These are phyloP conservation scores for Aplochiton taeniatus DNA, from an alignment of 2,797 vertebrate species.

Conservation along the genomic window DNA sequence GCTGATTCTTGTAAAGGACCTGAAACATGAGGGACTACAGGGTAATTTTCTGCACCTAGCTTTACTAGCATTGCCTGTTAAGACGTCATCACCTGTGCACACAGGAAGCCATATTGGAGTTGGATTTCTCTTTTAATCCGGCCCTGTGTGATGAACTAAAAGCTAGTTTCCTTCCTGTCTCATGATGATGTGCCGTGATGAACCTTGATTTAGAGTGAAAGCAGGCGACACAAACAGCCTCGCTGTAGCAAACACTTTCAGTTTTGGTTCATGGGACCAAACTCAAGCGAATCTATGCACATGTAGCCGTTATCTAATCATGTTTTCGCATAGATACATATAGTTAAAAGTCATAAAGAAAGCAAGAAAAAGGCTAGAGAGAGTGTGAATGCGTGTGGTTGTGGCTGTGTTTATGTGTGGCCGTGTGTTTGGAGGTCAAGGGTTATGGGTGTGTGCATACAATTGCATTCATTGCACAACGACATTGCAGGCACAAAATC, in stretches of 20 bases:
- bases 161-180: conserved; percentile 66
- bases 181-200: conserved; percentile 45
- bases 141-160: conserved; percentile 27
- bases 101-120: conserved; percentile 43
- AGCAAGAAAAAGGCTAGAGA: too few species aligned
- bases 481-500: too few species aligned
- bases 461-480: too few species aligned
- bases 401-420: too few species aligned
- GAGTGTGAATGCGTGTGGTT: too few species aligned
- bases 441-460: too few species aligned
- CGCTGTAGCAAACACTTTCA: conserved; percentile 1
- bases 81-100: conserved; percentile 65
- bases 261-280: conserved; percentile 17
- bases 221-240: not conserved
- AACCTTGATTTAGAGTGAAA: conserved; percentile 32
- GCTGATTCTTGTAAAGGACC: not conserved
- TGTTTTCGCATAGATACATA: too few species aligned
- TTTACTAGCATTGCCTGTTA: conserved; percentile 28
- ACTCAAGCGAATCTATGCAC: too few species aligned
- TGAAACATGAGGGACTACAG: not conserved
- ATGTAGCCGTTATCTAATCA: too few species aligned
- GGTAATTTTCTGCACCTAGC: conserved; percentile 35
- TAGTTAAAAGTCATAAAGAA: too few species aligned
- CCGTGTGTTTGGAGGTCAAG: not conserved
- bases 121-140: too few species aligned